These are phyloP conservation scores for Notothenia coriiceps DNA, from an alignment of 2,113 vertebrate genomes.

Conservation along the genomic window DNA sequence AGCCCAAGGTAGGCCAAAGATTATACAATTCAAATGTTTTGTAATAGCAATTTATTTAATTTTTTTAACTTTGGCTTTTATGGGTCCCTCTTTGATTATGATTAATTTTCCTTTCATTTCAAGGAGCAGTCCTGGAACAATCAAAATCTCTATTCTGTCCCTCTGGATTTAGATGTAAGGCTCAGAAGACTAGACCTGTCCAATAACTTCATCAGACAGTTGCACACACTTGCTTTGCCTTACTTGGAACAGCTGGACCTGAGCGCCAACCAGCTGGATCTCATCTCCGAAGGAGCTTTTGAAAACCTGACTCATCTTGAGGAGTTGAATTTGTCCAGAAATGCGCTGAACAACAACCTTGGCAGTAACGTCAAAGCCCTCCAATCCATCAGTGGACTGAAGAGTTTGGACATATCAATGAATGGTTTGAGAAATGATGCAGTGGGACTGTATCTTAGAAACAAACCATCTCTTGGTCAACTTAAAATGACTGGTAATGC, in stretches of 20 bases:
- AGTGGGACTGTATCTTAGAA: constrained; percentile 80
- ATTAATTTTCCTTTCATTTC: constrained; percentile 59
- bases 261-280: constrained; percentile 84
- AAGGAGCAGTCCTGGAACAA: constrained; percentile 80
- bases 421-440: constrained; percentile 82
- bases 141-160: constrained; percentile 78
- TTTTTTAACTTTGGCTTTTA: constrained; percentile 27
- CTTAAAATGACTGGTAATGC: constrained; percentile 82
- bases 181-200: constrained; percentile 84
- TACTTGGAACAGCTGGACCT: constrained; percentile 83
- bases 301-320: constrained; percentile 76
- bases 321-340: constrained; percentile 82
- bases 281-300: constrained; percentile 78
- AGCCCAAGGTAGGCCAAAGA: constrained; percentile 69
- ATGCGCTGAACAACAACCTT: constrained; percentile 78
- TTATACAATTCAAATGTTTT: constrained; percentile 4
- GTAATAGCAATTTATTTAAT: not conserved
- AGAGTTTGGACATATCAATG: constrained; percentile 82
- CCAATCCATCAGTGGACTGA: constrained; percentile 67
- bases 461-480: constrained; percentile 76
- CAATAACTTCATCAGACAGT: constrained; percentile 85
- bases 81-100: constrained; percentile 36
- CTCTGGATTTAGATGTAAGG: constrained; percentile 72
- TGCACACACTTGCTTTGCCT: constrained; percentile 70
- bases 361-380: constrained; percentile 77